Conservation (phyloP, 2,888 invertebrate genomes). For the Patella ulyssiponensis region DNA sequence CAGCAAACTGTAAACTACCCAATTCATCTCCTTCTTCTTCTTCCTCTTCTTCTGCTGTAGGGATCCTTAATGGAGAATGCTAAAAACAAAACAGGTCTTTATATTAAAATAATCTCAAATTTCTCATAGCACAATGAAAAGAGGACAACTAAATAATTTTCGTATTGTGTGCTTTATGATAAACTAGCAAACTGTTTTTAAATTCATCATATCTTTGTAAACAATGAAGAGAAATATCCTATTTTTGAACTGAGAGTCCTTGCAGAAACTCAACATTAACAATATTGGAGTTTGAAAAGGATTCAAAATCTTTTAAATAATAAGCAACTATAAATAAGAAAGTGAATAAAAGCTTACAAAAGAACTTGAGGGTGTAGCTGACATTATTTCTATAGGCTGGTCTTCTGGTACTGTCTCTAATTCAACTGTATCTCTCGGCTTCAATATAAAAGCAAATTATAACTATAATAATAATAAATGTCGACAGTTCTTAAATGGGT, state of each 20-base stretch:
- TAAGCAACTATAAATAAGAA: neutral
- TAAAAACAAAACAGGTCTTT: conserved; percentile 25
- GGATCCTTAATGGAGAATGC: conserved; percentile 52
- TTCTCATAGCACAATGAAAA: no score
- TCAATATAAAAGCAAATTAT: conserved; percentile 23
- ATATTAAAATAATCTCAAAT: no score
- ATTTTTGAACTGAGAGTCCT: neutral
- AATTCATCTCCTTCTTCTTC: conserved; percentile 46
- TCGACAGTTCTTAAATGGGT: no score
- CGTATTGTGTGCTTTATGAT: no score
- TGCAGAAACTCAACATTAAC: no score
- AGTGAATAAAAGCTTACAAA: conserved; percentile 24
- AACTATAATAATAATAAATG: no score
- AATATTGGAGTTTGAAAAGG: no score
- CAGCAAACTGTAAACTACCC: conserved; percentile 63
- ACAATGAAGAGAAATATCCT: neutral
- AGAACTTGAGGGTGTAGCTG: conserved; percentile 13
- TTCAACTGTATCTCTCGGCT: conserved; percentile 78
- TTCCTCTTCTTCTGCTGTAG: conserved; percentile 53
- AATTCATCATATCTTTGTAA: neutral
- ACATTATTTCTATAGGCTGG: conserved; percentile 82
- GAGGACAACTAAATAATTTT: no score
- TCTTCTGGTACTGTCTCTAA: conserved; percentile 94
- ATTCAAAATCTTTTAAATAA: neutral
- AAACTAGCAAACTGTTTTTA: no score